Base-by-base conservation (phyloP, 2,113 vertebrate genomes). In the rat (Rattus norvegicus) region DNA sequence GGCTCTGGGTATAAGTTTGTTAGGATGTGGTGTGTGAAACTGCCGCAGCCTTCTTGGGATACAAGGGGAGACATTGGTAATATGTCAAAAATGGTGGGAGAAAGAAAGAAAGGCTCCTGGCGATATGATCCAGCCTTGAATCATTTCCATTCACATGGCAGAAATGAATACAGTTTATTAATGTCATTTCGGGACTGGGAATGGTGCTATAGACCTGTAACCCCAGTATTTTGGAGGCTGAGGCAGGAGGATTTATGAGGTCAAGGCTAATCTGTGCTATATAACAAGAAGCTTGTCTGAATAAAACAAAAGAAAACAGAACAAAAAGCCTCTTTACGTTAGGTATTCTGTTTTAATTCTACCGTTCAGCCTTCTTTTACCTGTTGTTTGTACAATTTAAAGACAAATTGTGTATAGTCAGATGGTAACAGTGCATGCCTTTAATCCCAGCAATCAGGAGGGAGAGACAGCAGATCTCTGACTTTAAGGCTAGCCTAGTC, bases 261-360 rank as follows among this genome's bases (percentile, higher is more conserved):
- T 49, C 9, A 47, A 84, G 81, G 16, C 59, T 22, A 63, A 4
- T 43, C 26, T 84, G 28, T 49, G 43, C 1, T 86, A 9, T 7
- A 47, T 3, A 85, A 47, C 28, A 19, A 65, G 61, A 85, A 85
- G 39, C 61, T 67, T 86, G 26, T 86, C 61, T 86, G 61, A 86
- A 86, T 47, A 47, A 49, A 85, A 33, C 47, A 47, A 26, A 65
- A 43, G 3, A n/a, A 63, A 43, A 28, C 26, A 67, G 28, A 84
- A 63, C 12, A 47, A 20, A 84, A 63, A 28, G 56, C n/a, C 7
- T 8, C 24, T 47, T 67, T 12, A 49, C 20, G 2, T 87, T 56
- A 92, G 28, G 2, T 39, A 61, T 83, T 93, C 63, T 75, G 81
- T 94, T 56, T 87, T 26, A 76, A 56, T 85, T 95, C n/a, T 76